Conservation (phyloP, 2,797 vertebrate species). For the Halcyon chelicuti region DNA sequence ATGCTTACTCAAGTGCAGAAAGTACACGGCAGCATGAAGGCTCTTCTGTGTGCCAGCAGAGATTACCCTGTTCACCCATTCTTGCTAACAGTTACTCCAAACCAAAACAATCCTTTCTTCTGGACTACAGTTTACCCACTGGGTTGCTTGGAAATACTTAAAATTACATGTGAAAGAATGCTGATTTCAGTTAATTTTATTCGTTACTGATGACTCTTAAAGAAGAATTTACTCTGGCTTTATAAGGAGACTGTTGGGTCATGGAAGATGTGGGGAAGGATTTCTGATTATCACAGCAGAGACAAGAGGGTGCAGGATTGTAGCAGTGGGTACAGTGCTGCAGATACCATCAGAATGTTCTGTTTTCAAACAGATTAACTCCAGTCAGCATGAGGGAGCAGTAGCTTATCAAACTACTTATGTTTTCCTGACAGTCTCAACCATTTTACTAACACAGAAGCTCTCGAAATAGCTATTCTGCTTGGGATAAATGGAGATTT, state of each 20-base stretch:
- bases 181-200: neutral
- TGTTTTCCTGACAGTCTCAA: neutral
- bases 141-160: neutral
- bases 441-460: neutral
- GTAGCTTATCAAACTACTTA: neutral
- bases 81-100: neutral
- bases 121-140: neutral
- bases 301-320: neutral
- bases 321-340: neutral
- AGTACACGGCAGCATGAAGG: neutral
- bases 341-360: neutral
- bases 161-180: neutral
- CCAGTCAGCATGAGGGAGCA: neutral
- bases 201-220: neutral
- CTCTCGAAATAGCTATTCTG: neutral
- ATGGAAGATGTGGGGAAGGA: neutral
- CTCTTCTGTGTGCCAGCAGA: neutral
- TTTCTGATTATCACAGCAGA: neutral
- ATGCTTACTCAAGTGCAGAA: neutral
- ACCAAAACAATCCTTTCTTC: neutral
- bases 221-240: neutral
- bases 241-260: neutral
- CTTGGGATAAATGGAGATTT: neutral
- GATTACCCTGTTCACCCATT: neutral
- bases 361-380: neutral